These are phyloP conservation scores for Lacerta agilis DNA, from an alignment of 2,797 vertebrate species.

Conservation along the genomic window DNA sequence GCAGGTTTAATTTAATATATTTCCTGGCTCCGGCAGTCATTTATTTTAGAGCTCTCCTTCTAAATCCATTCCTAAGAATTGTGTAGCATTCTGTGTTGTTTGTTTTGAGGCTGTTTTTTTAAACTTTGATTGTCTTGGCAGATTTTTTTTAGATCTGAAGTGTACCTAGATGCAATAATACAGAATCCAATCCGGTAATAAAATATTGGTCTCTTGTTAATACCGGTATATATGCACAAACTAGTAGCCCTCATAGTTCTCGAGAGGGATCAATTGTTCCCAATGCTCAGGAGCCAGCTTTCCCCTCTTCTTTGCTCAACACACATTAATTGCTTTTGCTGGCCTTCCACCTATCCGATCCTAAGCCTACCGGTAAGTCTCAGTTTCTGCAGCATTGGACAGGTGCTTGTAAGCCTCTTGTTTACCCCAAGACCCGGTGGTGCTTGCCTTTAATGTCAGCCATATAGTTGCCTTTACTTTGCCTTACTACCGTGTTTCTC, in stretches of 20 bases:
- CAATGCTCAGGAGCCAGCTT: neutral
- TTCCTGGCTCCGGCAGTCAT: constrained; percentile 9
- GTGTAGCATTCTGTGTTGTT: neutral
- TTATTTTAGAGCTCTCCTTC: neutral
- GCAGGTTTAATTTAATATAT: neutral
- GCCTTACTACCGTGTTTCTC: too few relatives aligned
- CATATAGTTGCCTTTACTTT: neutral
- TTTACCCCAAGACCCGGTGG: neutral
- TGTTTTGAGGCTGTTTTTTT: neutral
- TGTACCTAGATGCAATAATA: neutral
- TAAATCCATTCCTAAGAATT: neutral
- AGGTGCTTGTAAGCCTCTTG: neutral
- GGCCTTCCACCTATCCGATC: too few relatives aligned
- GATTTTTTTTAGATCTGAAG: neutral
- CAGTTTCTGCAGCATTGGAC: neutral
- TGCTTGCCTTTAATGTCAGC: neutral
- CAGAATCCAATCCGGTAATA: neutral
- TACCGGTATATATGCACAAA: neutral
- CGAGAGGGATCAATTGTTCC: neutral
- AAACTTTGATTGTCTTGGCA: neutral
- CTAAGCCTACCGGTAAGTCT: neutral
- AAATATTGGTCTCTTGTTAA: neutral
- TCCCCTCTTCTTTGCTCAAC: too few relatives aligned
- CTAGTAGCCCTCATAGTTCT: neutral
- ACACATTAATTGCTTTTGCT: neutral